Evolutionary conservation across 2,113 vertebrate genomes (phyloP), one percentile per base, ranked within the genome.

Genomic region (Nansenia antarctica): DNA sequence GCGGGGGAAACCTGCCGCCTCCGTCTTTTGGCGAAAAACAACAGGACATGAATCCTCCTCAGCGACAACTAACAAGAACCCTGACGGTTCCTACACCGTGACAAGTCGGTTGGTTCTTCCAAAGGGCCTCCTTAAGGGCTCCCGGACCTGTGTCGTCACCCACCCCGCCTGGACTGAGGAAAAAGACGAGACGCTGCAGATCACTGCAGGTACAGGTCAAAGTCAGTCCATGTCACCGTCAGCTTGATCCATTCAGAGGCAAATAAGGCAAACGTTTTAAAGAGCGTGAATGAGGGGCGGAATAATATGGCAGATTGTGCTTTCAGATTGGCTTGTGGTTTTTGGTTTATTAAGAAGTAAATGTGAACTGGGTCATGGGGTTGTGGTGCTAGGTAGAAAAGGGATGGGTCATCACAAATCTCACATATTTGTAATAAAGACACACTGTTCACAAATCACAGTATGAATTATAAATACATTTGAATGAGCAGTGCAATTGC

Each of bases 1-100:
- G 35, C 31, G 73, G 42, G 89, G 85, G 53, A 85, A 82, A 53
- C 85, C 83, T 54, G 70, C 70, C 7, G 87, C 89, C 69, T 77
- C 39, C 37, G 79, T 93, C 64, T 74, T 57, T 14, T 93, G 91
- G 91, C 77, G 39, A 62, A 30, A 68, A 0, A 0, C 0, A 0
- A 69, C 31, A n/a, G n/a, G n/a, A n/a, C n/a, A n/a, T n/a, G 59
- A 82, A 77, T 52, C 3, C 3, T 3, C 15, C n/a, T 0, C 0
- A n/a, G n/a, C 15, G 20, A 24, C 30, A 0, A 11, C 1, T 7
- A 22, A 1, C 11, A 20, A 0, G 0, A 0, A 0, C 0, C 0
- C 9, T 11, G 9, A 69, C 1, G 78, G 69, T 9, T 60, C n/a
- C 24, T 27, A 63, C 20, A 87, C 74, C 0, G 80, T 87, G 12